Conservation (phyloP, 2,113 vertebrate species). For the Dipodomys stephensi region DNA sequence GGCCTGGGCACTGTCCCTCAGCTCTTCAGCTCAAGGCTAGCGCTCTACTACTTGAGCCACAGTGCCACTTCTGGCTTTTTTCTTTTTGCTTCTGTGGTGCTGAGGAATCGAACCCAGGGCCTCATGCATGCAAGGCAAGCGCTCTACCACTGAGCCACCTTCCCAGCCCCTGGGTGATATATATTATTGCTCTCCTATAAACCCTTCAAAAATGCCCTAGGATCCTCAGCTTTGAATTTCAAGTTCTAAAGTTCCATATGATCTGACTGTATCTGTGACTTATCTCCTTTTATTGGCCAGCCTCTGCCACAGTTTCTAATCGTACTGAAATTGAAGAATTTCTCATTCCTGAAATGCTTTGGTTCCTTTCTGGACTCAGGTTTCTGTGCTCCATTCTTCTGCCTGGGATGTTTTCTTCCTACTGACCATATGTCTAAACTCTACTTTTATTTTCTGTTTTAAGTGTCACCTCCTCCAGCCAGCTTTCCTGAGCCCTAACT, state of each 20-base stretch:
- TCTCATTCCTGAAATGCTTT: neutral
- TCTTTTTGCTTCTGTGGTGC: no score
- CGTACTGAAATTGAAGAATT: no score
- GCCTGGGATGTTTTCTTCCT: neutral
- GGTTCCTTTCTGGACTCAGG: neutral
- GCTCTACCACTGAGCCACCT: no score
- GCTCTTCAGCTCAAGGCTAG: no score
- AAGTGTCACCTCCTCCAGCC: neutral
- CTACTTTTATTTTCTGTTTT: neutral
- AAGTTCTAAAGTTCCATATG: neutral
- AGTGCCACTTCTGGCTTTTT: no score
- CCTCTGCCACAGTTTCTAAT: neutral
- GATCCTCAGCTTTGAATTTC: conserved; percentile 24
- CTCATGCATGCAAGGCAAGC: no score
- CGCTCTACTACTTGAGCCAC: no score
- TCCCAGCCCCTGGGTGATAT: no score
- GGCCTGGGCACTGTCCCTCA: no score
- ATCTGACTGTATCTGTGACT: neutral
- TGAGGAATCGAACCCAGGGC: no score
- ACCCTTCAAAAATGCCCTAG: neutral
- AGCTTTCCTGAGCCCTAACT: neutral
- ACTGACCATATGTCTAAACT: neutral
- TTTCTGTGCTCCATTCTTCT: neutral
- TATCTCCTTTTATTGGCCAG: neutral
- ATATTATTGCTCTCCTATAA: neutral